Evolutionary conservation across 2,113 vertebrate genomes (phyloP), one percentile per base, ranked within the genome.

Genomic region (Gobio gobio): DNA sequence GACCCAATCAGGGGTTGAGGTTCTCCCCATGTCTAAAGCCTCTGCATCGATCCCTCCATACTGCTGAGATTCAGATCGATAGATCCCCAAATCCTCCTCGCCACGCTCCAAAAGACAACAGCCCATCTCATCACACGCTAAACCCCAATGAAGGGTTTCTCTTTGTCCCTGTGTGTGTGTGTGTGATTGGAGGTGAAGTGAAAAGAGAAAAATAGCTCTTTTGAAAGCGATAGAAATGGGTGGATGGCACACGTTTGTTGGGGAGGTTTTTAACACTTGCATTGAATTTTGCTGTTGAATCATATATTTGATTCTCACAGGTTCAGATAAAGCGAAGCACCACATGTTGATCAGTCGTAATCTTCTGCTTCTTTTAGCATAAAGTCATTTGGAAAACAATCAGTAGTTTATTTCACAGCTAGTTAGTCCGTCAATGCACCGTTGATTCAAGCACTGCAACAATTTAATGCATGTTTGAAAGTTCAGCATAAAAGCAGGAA

Each of bases 31-130:
- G 90, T 94, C 93, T 93, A 93, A 94, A 94, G 91, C 92, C 78
- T 90, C 64, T 80, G 58, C 86, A 95, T 94, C 90, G 92, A 94
- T 94, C 87, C 78, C 68, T 51, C 81, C 86, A 90, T 88, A 92
- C 88, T 82, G 90, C 88, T 89, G 88, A 90, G 91, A 92, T 90
- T 87, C 86, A 87, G 92, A 95, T 95, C 94, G 89, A 95, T 95
- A 94, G 86, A 88, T 87, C 89, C 91, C 92, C 92, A 93, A 94
- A 94, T 94, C 91, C 93, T 91, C 85, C 78, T 63, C 86, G 88
- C 90, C 88, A 91, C 76, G 86, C 90, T 90, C 89, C 90, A 92
- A 86, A 90, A 81, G 87, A 87, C 89, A 90, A 94, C 92, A 92
- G 90, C 88, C 85, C 87, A 92, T 92, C 92, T 92, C 86, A 91